A percentile compares a stretch with the other conserved stretches of the same genome.
Evolutionary conservation across 2,113 vertebrate genomes (phyloP).

Genomic region (Brachyhypopomus occidentalis): DNA sequence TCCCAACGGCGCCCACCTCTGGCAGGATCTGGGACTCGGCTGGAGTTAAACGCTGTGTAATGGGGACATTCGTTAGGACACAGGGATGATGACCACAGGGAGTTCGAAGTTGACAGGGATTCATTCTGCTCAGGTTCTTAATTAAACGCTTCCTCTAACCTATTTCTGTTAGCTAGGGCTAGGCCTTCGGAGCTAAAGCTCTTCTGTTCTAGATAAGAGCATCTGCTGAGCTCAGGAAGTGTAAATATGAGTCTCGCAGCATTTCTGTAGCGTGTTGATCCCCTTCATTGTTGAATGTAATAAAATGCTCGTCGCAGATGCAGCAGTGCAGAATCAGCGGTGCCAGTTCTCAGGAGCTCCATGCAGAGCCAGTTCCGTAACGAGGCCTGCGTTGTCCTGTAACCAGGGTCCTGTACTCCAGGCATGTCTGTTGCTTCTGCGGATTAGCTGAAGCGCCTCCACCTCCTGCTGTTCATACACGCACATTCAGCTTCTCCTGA

Average conservation of each 20-base stretch:
- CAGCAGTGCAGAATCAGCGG: neutral
- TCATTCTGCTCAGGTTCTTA: neutral
- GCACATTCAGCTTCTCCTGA: neutral
- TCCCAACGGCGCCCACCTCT: too few species aligned
- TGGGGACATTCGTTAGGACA: too few species aligned
- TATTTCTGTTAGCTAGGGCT: too few species aligned
- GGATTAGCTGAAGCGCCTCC: neutral
- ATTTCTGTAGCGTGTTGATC: neutral
- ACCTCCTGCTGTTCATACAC: neutral
- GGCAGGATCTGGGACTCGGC: too few species aligned
- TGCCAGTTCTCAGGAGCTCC: neutral
- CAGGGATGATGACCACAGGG: neutral
- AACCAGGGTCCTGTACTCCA: neutral
- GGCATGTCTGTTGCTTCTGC: neutral
- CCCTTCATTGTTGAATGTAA: neutral
- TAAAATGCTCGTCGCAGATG: neutral
- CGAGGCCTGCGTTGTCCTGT: neutral
- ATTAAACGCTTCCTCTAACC: neutral
- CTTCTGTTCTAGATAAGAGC: too few species aligned
- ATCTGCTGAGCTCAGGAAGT: too few species aligned
- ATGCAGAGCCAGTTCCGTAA: neutral
- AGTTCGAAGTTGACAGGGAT: neutral
- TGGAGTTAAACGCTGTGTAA: too few species aligned
- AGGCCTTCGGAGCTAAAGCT: too few species aligned
- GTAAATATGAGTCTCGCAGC: too few species aligned